Evolutionary conservation across 2,797 vertebrate genomes (phyloP).

Genomic region (Danio choprae): DNA sequence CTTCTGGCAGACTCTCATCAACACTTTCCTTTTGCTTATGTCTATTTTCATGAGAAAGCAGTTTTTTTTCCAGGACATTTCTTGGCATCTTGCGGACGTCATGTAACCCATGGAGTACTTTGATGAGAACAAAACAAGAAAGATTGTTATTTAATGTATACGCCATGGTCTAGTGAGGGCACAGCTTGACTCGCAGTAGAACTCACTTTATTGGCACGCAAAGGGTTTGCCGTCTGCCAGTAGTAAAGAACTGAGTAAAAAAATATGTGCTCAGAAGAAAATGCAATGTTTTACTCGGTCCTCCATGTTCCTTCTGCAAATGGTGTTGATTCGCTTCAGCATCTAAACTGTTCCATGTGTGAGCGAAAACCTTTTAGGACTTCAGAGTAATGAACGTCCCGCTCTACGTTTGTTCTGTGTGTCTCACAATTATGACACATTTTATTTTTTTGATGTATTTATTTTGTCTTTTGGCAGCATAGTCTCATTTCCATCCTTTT

Average conservation of each 20-base stretch:
- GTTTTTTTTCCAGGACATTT: not conserved
- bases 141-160: not conserved
- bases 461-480: not conserved
- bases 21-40: not conserved
- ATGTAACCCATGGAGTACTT: not conserved
- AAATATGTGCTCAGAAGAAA: slow-evolving; percentile 56
- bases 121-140: not conserved
- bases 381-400: slow-evolving; percentile 38
- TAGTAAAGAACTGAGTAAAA: slow-evolving; percentile 42
- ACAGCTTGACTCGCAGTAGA: not conserved
- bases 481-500: slow-evolving; percentile 29
- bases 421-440: slow-evolving; percentile 12
- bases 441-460: slow-evolving; percentile 6
- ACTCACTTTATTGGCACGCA: slow-evolving; percentile 23
- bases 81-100: not conserved
- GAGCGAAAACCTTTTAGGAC: slow-evolving; percentile 37
- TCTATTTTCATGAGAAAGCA: not conserved
- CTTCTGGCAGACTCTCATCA: not conserved
- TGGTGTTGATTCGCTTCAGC: slow-evolving; percentile 54
- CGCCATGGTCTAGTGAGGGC: not conserved
- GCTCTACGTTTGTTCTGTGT: slow-evolving; percentile 23
- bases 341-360: slow-evolving; percentile 57
- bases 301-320: slow-evolving; percentile 55
- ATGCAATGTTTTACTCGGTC: slow-evolving; percentile 49
- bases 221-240: slow-evolving; percentile 38